A percentile compares a stretch with the other conserved stretches of the same genome.
These are phyloP conservation scores for Zaprionus camerounensis DNA, from an alignment of 1,140 invertebrate genomes.

Conservation along the genomic window DNA sequence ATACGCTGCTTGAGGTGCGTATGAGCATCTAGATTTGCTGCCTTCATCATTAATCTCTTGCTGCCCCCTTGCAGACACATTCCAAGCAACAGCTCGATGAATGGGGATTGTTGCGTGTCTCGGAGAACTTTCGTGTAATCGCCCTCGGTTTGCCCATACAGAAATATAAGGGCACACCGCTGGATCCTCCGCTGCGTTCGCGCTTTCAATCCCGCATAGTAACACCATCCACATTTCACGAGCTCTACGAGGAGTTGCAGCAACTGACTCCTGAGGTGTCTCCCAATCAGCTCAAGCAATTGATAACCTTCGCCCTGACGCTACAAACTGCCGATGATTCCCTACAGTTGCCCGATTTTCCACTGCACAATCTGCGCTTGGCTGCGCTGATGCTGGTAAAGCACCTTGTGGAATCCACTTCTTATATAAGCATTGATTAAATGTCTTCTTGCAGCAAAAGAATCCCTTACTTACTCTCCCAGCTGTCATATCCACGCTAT, in stretches of 20 bases:
- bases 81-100: slow-evolving; percentile 88
- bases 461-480: slow-evolving; percentile 87
- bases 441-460: slow-evolving; percentile 30
- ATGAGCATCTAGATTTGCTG: neutral
- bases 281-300: slow-evolving; percentile 86
- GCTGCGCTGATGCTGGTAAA: slow-evolving; percentile 90
- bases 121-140: slow-evolving; percentile 96
- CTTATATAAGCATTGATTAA: neutral
- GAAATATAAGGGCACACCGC: slow-evolving; percentile 94
- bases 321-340: slow-evolving; percentile 89
- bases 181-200: slow-evolving; percentile 97
- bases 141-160: slow-evolving; percentile 95
- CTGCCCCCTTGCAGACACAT: slow-evolving; percentile 86
- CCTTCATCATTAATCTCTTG: neutral
- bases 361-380: slow-evolving; percentile 91
- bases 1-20: slow-evolving; percentile 93
- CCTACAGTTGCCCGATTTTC: slow-evolving; percentile 93
- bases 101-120: slow-evolving; percentile 95
- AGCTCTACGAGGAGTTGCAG: slow-evolving; percentile 86
- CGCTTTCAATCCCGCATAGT: slow-evolving; percentile 97
- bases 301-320: slow-evolving; percentile 91
- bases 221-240: slow-evolving; percentile 87
- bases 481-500: slow-evolving; percentile 90
- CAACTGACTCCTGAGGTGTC: slow-evolving; percentile 86
- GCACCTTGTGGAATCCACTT: neutral